Evolutionary conservation across 1,140 invertebrate species (phyloP).

Genomic region (Trachymyrmex cornetzi): DNA sequence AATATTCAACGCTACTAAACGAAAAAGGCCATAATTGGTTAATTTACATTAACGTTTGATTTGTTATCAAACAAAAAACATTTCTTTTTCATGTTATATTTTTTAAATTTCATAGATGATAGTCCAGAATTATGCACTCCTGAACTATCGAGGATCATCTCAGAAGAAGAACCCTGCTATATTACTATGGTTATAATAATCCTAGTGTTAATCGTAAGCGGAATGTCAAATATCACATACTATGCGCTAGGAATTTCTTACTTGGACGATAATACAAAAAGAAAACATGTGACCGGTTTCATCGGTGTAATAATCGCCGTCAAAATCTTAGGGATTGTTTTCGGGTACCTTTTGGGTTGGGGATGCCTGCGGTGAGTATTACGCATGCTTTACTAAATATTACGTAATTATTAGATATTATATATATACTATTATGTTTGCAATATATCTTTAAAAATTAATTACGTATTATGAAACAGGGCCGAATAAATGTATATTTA

Average conservation of each 20-base stretch:
- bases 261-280: slow-evolving; percentile 90
- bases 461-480: background rate
- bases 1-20: no score
- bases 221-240: slow-evolving; percentile 88
- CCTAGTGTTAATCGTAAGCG: slow-evolving; percentile 88
- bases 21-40: no score
- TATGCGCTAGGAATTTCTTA: slow-evolving; percentile 90
- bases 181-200: slow-evolving; percentile 87
- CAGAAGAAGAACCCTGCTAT: slow-evolving; percentile 79
- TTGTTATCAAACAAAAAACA: background rate
- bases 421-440: background rate
- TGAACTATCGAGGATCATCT: slow-evolving; percentile 73
- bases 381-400: background rate
- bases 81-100: background rate
- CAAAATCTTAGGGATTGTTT: slow-evolving; percentile 82
- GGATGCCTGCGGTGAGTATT: slow-evolving; percentile 81
- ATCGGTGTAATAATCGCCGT: slow-evolving; percentile 83
- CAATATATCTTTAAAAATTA: background rate
- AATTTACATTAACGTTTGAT: background rate
- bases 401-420: background rate
- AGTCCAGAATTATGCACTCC: slow-evolving; percentile 81
- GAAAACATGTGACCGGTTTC: slow-evolving; percentile 87
- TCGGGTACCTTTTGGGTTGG: slow-evolving; percentile 85
- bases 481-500: background rate
- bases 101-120: slow-evolving; percentile 80